These are phyloP conservation scores for Spondyliosoma cantharus DNA, from an alignment of 2,797 vertebrate genomes.

Conservation along the genomic window DNA sequence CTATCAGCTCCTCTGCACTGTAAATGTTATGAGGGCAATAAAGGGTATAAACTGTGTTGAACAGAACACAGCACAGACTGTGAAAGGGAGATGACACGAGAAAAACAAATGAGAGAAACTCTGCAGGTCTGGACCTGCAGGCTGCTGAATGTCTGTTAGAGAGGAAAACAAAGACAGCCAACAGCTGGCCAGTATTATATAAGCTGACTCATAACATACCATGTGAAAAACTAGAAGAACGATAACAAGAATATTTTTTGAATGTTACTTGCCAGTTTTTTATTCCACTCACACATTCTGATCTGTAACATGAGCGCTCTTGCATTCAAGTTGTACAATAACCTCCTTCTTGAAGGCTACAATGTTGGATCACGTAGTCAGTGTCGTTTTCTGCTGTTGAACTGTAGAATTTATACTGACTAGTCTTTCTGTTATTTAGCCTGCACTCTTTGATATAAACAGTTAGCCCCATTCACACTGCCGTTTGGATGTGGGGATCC, in stretches of 20 bases:
- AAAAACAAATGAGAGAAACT: neutral
- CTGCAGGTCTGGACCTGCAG: conserved; percentile 34
- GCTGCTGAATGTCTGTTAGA: neutral
- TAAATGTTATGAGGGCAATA: neutral
- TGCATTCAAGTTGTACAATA: neutral
- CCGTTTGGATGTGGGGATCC: too few species aligned
- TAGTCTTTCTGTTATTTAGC: neutral
- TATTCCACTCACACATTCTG: neutral
- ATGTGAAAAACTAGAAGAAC: neutral
- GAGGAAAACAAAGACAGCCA: neutral
- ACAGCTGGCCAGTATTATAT: neutral
- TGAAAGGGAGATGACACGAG: neutral
- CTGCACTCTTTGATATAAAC: neutral
- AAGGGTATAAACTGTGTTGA: too few species aligned
- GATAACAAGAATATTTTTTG: neutral
- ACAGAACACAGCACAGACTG: neutral
- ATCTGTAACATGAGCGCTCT: neutral
- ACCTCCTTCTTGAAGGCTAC: neutral
- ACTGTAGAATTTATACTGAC: neutral
- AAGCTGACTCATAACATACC: neutral
- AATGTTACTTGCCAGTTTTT: neutral
- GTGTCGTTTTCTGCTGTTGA: neutral
- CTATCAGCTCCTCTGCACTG: neutral
- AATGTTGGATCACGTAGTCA: neutral
- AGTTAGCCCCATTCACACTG: too few species aligned